Percentiles rank a stretch among this genome's conserved stretches.
Conservation (phyloP, 2,113 vertebrate genomes). For the Austrofundulus limnaeus region DNA sequence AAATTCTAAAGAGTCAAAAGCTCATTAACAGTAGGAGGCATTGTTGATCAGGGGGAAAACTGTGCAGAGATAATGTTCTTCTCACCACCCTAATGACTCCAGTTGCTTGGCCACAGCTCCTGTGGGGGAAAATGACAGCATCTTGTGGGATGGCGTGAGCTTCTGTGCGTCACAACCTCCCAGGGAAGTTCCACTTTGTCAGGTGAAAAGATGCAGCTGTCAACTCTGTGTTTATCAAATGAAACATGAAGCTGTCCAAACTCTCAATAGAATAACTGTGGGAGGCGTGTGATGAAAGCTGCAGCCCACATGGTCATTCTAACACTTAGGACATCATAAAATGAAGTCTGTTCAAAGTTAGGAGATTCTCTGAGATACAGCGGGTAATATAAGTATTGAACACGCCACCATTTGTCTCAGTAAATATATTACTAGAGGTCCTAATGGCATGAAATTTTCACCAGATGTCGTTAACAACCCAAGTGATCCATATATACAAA, state of each 20-base stretch:
- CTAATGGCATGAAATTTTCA: too few species aligned
- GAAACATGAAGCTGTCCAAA: constrained; percentile 26
- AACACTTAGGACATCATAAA: neutral
- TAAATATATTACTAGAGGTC: too few species aligned
- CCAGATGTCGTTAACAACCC: too few species aligned
- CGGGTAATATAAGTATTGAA: too few species aligned
- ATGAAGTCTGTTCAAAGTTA: neutral
- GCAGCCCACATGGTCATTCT: neutral
- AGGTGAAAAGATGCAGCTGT: constrained; percentile 54
- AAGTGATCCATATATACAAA: too few species aligned
- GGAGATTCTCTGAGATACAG: neutral
- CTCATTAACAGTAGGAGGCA: constrained; percentile 11
- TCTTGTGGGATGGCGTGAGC: constrained; percentile 20
- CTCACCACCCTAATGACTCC: constrained; percentile 11
- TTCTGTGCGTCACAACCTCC: constrained; percentile 38
- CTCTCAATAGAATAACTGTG: constrained; percentile 11
- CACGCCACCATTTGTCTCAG: too few species aligned
- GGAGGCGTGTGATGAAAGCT: neutral
- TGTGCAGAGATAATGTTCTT: constrained; percentile 26
- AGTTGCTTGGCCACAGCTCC: constrained; percentile 24
- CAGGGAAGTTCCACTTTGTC: constrained; percentile 32
- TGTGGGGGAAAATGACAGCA: constrained; percentile 34
- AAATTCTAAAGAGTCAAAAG: neutral
- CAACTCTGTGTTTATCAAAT: constrained; percentile 36
- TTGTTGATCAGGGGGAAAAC: constrained; percentile 7